Conservation (phyloP, 2,797 vertebrate genomes). For the Myotis planiceps region DNA sequence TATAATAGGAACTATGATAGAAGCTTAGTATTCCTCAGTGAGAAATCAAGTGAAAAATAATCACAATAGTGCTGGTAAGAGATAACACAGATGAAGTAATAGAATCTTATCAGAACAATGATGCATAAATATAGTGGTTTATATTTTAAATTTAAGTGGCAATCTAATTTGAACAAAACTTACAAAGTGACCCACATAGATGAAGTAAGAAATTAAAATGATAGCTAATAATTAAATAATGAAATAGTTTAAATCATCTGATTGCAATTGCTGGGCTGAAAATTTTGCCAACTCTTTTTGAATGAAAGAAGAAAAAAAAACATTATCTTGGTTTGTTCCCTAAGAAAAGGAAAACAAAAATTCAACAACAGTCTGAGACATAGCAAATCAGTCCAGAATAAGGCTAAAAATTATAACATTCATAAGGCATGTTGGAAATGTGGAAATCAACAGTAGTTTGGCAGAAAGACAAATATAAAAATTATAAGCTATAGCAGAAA, state of each 20-base stretch:
- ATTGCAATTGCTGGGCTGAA: not conserved
- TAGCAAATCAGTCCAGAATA: not conserved
- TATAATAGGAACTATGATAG: not conserved
- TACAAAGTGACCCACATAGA: not conserved
- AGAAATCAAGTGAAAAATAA: not conserved
- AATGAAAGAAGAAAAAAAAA: not conserved
- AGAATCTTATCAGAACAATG: not conserved
- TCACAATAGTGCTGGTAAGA: not conserved
- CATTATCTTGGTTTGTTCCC: not conserved
- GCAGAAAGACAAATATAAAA: conserved; percentile 45
- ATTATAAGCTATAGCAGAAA: not conserved
- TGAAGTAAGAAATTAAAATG: conserved; percentile 29
- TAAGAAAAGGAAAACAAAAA: not conserved
- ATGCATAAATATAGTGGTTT: not conserved
- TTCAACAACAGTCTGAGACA: not conserved
- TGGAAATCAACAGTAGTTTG: not conserved
- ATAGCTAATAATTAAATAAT: conserved; percentile 13
- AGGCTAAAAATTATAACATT: not conserved
- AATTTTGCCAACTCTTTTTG: not conserved
- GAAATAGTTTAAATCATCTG: not conserved
- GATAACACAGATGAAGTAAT: not conserved
- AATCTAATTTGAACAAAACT: not conserved
- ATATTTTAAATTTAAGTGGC: not conserved
- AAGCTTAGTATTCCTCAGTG: not conserved
- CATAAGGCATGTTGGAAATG: not conserved